These are phyloP conservation scores for Myiopsitta monachus DNA, from an alignment of 2,113 vertebrate species.

Conservation along the genomic window DNA sequence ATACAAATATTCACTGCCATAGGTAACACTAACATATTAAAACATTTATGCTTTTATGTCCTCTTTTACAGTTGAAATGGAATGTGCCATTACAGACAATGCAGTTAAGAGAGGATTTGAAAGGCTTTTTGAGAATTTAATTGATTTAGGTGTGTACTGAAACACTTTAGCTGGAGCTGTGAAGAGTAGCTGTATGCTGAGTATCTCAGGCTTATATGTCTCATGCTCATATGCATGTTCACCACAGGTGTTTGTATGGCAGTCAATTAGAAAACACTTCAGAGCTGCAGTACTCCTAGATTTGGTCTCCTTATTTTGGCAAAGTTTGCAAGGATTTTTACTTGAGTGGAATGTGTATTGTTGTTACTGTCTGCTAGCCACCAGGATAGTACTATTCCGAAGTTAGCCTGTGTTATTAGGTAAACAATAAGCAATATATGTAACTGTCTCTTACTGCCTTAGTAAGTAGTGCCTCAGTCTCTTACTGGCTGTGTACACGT, in stretches of 20 bases:
- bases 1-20: neutral
- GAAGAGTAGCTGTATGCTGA: neutral
- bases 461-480: no score
- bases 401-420: neutral
- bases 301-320: neutral
- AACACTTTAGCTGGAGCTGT: neutral
- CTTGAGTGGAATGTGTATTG: neutral
- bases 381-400: neutral
- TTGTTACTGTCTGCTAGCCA: neutral
- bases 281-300: neutral
- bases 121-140: neutral
- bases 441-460: neutral
- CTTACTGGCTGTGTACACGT: neutral
- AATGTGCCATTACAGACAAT: neutral
- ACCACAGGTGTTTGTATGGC: neutral
- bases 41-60: neutral
- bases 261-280: neutral
- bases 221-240: neutral
- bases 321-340: neutral
- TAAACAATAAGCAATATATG: neutral
- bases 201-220: neutral
- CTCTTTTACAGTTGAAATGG: neutral
- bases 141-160: neutral
- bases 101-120: neutral
- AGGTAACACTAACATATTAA: neutral